Conservation (phyloP, 1,140 invertebrate genomes). For the Probaryconus sp. region DNA sequence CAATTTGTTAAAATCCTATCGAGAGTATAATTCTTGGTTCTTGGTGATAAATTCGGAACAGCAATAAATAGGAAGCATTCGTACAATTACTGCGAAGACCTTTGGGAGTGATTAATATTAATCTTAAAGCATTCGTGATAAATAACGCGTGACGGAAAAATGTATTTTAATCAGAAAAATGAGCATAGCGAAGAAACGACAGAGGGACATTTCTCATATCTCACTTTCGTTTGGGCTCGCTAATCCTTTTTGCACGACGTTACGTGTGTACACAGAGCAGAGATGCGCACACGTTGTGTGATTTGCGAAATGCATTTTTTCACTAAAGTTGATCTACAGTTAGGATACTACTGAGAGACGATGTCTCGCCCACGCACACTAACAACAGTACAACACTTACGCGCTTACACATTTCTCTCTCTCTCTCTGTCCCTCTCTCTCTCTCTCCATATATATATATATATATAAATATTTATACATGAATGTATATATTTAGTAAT, state of each 20-base stretch:
- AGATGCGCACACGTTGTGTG: constrained; percentile 36
- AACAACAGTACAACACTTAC: too few species aligned
- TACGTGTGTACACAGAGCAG: constrained; percentile 29
- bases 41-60: too few species aligned
- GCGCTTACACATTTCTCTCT: too few species aligned
- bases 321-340: constrained; percentile 48
- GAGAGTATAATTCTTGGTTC: too few species aligned
- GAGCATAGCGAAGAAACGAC: constrained; percentile 44
- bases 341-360: too few species aligned
- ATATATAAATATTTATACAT: background rate
- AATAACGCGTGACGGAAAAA: constrained; percentile 52
- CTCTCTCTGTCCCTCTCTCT: too few species aligned
- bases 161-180: constrained; percentile 52
- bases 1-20: too few species aligned
- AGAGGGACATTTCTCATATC: constrained; percentile 49
- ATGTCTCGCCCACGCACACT: too few species aligned
- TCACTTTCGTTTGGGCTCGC: constrained; percentile 49
- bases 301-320: constrained; percentile 59
- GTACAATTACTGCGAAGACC: too few species aligned
- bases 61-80: too few species aligned
- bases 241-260: constrained; percentile 55
- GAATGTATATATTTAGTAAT: constrained; percentile 33
- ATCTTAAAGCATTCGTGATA: constrained; percentile 34
- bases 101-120: constrained; percentile 35
- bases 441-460: constrained; percentile 17